Conservation (phyloP, 2,797 vertebrate species). For the Astyanax mexicanus region DNA sequence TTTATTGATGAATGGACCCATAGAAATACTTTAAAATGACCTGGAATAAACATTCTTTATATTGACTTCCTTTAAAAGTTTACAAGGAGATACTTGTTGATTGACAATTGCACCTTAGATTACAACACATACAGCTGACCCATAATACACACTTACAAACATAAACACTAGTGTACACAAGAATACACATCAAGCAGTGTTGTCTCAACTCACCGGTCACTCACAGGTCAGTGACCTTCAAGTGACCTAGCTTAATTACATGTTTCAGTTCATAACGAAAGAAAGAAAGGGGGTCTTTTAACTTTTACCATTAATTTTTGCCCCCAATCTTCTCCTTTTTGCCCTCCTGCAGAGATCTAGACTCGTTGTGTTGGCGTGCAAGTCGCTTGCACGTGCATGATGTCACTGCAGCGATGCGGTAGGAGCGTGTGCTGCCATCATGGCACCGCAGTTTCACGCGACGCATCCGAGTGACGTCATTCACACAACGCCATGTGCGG, state of each 20-base stretch:
- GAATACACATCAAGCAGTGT: constrained; percentile 26
- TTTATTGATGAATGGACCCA: too few relatives aligned
- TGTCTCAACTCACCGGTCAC: constrained; percentile 12
- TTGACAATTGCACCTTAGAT: too few relatives aligned
- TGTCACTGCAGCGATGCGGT: constrained; percentile 92
- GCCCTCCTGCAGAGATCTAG: constrained; percentile 78
- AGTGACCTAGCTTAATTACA: background rate
- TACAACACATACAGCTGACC: background rate
- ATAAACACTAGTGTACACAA: background rate
- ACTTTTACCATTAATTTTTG: background rate
- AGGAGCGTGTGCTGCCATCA: constrained; percentile 91
- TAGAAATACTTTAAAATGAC: too few relatives aligned
- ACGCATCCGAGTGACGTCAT: constrained; percentile 90
- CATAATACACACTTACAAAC: background rate
- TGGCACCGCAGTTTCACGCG: constrained; percentile 91
- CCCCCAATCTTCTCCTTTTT: constrained; percentile 16
- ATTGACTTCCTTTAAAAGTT: too few relatives aligned
- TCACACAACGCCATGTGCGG: constrained; percentile 91
- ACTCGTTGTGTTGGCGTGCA: constrained; percentile 91
- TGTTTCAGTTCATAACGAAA: background rate
- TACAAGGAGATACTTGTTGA: too few relatives aligned
- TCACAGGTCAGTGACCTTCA: constrained; percentile 22
- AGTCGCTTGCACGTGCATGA: constrained; percentile 95
- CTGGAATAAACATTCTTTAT: too few relatives aligned
- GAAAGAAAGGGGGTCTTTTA: background rate